Percentiles rank a stretch among this genome's conserved stretches.
Evolutionary conservation across 2,797 vertebrate species (phyloP).

Genomic region (Tachyglossus aculeatus): DNA sequence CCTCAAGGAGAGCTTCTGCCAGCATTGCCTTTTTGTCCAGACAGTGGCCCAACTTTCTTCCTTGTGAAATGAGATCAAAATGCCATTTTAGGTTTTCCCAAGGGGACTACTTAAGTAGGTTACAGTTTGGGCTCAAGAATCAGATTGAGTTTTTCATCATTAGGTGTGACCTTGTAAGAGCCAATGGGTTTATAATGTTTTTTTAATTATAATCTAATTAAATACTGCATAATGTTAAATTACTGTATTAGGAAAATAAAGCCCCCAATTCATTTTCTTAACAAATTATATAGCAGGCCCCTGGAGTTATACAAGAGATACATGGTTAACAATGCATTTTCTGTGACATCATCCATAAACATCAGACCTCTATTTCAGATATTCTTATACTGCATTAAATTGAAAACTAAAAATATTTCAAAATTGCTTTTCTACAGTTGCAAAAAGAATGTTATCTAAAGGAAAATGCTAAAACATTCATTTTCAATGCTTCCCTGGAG

Average conservation of each 20-base stretch:
- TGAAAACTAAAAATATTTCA: background rate
- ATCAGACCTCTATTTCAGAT: constrained; percentile 22
- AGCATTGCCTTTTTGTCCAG: too few species aligned
- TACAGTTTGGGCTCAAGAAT: constrained; percentile 18
- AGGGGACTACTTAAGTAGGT: constrained; percentile 24
- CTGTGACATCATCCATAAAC: constrained; percentile 13
- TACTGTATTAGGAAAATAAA: constrained; percentile 31
- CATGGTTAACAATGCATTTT: background rate
- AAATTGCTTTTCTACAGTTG: background rate
- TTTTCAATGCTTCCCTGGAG: constrained; percentile 2
- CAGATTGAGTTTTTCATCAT: constrained; percentile 14
- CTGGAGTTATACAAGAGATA: constrained; percentile 1
- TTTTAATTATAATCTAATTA: constrained; percentile 44
- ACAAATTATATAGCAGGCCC: constrained; percentile 11
- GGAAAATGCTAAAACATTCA: background rate
- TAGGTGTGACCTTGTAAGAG: constrained; percentile 28
- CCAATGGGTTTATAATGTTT: constrained; percentile 24
- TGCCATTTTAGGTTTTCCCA: constrained; percentile 11
- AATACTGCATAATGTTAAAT: constrained; percentile 30
- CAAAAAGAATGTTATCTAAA: background rate
- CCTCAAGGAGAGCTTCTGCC: too few species aligned
- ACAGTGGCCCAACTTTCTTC: background rate
- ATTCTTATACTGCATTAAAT: constrained; percentile 17
- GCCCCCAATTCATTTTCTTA: constrained; percentile 34
- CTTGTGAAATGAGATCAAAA: constrained; percentile 23